These are phyloP conservation scores for Anguilla anguilla DNA, from an alignment of 2,797 vertebrate species.

Conservation along the genomic window DNA sequence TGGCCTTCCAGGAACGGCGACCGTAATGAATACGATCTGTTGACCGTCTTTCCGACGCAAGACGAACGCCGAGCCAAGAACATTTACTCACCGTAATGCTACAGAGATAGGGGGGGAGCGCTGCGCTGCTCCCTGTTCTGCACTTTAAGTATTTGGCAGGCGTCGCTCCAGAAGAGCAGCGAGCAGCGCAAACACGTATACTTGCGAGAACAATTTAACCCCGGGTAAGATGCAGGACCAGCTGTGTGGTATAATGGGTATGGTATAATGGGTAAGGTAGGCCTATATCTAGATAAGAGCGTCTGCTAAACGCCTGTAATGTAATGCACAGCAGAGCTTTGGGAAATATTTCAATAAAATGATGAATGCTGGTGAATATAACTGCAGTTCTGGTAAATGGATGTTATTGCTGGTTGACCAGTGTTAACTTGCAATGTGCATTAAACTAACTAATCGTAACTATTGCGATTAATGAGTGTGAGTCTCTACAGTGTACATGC, in stretches of 20 bases:
- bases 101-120: not conserved
- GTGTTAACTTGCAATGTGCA: not conserved
- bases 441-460: not conserved
- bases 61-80: slow-evolving; percentile 29
- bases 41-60: slow-evolving; percentile 28
- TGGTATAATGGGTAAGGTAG: no score
- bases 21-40: slow-evolving; percentile 34
- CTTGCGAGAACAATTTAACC: not conserved
- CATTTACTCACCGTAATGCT: not conserved
- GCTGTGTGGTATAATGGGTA: no score
- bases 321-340: not conserved
- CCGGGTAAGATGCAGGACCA: not conserved
- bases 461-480: no score
- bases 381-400: not conserved
- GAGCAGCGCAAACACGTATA: not conserved
- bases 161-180: not conserved
- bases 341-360: not conserved
- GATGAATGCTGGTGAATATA: not conserved
- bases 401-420: not conserved
- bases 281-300: no score
- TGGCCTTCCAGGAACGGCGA: slow-evolving; percentile 39
- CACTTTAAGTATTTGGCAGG: not conserved
- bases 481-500: slow-evolving; percentile 22
- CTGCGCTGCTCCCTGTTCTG: not conserved
- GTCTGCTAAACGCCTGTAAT: no score